Evolutionary conservation across 2,113 vertebrate genomes (phyloP).

Genomic region (Paralichthys olivaceus): DNA sequence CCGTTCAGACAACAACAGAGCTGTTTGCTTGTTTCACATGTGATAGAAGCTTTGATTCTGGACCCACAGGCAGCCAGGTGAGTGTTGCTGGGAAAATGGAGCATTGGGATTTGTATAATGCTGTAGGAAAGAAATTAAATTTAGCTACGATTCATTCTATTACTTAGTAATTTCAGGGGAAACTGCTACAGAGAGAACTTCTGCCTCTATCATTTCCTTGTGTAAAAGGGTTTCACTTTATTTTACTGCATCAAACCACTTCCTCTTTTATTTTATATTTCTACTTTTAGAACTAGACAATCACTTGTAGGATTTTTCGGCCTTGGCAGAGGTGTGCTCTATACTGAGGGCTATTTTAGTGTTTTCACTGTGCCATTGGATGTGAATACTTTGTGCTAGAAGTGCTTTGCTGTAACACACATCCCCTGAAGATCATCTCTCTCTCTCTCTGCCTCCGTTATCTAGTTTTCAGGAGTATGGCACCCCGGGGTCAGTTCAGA

Average conservation of each 20-base stretch:
- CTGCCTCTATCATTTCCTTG: no score
- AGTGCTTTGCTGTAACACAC: neutral
- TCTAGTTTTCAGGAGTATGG: constrained; percentile 93
- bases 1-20: constrained; percentile 93
- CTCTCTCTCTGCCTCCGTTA: constrained; percentile 19
- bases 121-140: neutral
- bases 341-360: neutral
- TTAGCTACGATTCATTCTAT: no score
- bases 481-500: constrained; percentile 83
- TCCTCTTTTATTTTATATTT: neutral
- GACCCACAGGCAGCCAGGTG: constrained; percentile 95
- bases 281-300: neutral
- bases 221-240: no score
- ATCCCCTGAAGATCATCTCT: neutral
- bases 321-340: no score
- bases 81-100: constrained; percentile 18
- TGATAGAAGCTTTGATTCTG: constrained; percentile 94
- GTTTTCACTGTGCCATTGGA: neutral
- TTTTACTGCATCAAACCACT: neutral
- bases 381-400: neutral
- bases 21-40: constrained; percentile 93
- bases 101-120: neutral
- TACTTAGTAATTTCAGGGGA: no score
- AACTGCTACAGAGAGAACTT: no score
- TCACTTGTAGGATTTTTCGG: neutral